A percentile compares a stretch with the other conserved stretches of the same genome.
phyloP scores from a whole-genome alignment of 2,797 vertebrate genomes.

The Phataginus tricuspis region DNA sequence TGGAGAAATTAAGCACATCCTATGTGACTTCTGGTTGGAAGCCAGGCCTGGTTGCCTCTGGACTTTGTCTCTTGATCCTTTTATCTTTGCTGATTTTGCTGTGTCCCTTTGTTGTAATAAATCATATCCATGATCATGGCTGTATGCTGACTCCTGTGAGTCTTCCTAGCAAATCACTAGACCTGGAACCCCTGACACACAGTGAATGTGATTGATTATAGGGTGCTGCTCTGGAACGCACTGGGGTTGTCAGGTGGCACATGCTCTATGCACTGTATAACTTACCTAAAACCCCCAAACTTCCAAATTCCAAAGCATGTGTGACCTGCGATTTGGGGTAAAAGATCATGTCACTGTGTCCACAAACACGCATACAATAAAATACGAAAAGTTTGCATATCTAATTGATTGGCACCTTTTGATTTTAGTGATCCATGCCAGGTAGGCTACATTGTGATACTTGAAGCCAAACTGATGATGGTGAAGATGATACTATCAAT shows the following conservation, averaged over 20 bases:
- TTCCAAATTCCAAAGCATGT: not conserved
- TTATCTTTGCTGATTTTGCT: not conserved
- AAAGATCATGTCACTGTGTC: not conserved
- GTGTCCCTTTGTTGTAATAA: not conserved
- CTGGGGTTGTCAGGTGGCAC: not conserved
- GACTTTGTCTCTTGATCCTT: not conserved
- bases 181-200: no score
- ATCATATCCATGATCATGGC: not conserved
- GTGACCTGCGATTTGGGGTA: not conserved
- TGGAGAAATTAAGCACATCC: not conserved
- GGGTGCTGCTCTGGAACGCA: fast-evolving
- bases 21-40: not conserved
- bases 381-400: not conserved
- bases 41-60: not conserved
- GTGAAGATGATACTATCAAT: not conserved
- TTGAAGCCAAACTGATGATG: not conserved
- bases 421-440: not conserved
- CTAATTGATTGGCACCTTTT: not conserved
- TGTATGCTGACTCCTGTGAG: not conserved
- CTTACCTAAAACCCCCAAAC: not conserved
- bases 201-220: not conserved
- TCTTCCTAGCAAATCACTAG: not conserved
- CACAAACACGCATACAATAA: not conserved
- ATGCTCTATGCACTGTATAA: not conserved
- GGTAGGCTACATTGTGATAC: not conserved